phyloP scores from a whole-genome alignment of 2,888 invertebrate species.

The Arctia plantaginis region DNA sequence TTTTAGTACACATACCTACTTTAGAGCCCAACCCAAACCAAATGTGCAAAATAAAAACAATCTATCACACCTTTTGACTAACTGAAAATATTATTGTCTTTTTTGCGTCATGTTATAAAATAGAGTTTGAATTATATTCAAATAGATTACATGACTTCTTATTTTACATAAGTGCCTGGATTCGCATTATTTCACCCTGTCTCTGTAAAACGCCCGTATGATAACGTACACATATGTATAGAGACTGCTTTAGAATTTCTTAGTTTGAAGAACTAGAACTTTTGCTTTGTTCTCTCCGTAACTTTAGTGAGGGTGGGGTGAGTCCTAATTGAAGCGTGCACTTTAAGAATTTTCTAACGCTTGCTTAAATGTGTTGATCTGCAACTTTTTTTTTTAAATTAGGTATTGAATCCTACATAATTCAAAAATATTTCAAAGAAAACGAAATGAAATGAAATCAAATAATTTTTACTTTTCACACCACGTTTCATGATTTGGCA shows the following conservation, averaged over 20 bases:
- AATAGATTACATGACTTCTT: neutral
- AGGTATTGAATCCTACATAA: no score
- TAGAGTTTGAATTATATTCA: neutral
- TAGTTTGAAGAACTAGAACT: conserved; percentile 5
- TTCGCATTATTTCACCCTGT: neutral
- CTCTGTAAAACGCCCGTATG: neutral
- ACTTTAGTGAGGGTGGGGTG: neutral
- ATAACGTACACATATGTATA: neutral
- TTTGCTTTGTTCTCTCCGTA: neutral
- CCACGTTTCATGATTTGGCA: neutral
- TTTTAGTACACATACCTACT: neutral
- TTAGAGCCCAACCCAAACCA: no score
- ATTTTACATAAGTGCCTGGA: neutral
- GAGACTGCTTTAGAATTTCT: neutral
- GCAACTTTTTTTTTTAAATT: no score
- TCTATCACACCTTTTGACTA: neutral
- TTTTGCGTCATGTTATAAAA: neutral
- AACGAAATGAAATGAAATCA: neutral
- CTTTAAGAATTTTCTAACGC: neutral
- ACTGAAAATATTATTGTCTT: neutral
- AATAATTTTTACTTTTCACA: neutral
- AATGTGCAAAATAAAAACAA: neutral
- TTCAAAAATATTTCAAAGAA: neutral
- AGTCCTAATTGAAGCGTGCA: conserved; percentile 3
- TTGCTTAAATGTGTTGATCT: neutral